A percentile compares a stretch with the other conserved stretches of the same genome.
phyloP scores from a whole-genome alignment of 2,888 invertebrate species.

The Branchinecta sandiegonensis region DNA sequence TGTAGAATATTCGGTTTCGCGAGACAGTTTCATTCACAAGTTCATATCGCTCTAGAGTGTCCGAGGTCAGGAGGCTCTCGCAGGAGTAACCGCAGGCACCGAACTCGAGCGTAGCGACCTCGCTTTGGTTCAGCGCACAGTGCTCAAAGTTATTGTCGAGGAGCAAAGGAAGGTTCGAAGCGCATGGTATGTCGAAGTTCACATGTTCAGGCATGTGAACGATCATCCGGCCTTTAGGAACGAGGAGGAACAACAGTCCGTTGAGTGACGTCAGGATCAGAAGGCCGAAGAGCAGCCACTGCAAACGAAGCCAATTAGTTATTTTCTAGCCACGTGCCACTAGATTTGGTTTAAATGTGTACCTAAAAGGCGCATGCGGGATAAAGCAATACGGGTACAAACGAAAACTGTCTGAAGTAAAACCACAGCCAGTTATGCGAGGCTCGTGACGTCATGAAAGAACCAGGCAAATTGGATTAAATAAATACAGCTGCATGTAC shows the following conservation, averaged over 20 bases:
- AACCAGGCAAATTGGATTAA: too few species aligned
- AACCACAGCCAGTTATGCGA: too few species aligned
- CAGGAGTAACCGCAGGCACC: conserved; percentile 3
- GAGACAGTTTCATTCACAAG: background rate
- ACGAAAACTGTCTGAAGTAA: too few species aligned
- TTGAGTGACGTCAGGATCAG: conserved; percentile 51
- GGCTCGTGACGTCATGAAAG: too few species aligned
- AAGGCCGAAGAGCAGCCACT: conserved; percentile 52
- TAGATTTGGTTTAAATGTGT: too few species aligned
- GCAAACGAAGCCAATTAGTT: conserved; percentile 24
- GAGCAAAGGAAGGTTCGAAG: background rate
- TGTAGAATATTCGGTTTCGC: background rate
- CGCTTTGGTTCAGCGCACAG: background rate
- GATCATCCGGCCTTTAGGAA: conserved; percentile 54
- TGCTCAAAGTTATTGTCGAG: background rate
- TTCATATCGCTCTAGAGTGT: background rate
- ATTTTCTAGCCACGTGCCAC: too few species aligned
- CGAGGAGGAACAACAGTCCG: conserved; percentile 49
- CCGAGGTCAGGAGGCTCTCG: background rate
- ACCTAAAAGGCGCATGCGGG: too few species aligned
- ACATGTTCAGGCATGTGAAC: conserved; percentile 26
- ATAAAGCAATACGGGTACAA: too few species aligned
- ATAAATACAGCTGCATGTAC: too few species aligned
- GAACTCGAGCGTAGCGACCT: background rate
- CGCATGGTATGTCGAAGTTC: conserved; percentile 4